A percentile compares a stretch with the other conserved stretches of the same genome.
Evolutionary conservation across 1,140 invertebrate genomes (phyloP).

Genomic region (Mizuhopecten yessoensis): DNA sequence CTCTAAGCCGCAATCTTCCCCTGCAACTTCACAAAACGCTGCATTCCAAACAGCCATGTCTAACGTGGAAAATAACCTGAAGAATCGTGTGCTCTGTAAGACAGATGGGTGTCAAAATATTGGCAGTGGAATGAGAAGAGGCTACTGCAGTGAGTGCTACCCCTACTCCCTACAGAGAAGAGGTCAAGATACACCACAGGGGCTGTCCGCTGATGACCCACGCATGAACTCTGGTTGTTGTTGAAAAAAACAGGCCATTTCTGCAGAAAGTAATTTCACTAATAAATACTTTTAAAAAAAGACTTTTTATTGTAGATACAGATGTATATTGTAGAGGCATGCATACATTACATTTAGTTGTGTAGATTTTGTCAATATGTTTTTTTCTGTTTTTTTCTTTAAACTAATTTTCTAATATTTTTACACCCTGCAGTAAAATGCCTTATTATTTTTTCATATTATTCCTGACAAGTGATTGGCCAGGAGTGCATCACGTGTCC

Average conservation of each 20-base stretch:
- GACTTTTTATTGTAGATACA: too few relatives aligned
- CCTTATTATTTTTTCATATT: too few relatives aligned
- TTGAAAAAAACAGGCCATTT: not conserved
- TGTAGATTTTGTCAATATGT: too few relatives aligned
- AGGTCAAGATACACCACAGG: not conserved
- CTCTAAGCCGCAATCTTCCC: not conserved
- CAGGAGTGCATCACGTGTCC: too few relatives aligned
- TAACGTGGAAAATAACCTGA: conserved; percentile 56
- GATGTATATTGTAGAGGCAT: too few relatives aligned
- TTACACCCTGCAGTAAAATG: too few relatives aligned
- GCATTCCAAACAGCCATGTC: conserved; percentile 49
- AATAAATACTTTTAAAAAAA: too few relatives aligned
- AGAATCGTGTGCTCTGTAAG: conserved; percentile 50
- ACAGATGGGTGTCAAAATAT: conserved; percentile 51
- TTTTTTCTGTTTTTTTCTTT: too few relatives aligned
- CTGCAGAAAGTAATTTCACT: too few relatives aligned
- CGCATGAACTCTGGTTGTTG: conserved; percentile 6
- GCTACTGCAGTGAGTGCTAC: conserved; percentile 63
- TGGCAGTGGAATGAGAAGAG: conserved; percentile 53
- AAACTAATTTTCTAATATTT: too few relatives aligned
- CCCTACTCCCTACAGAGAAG: not conserved
- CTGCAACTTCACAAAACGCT: not conserved
- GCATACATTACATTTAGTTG: too few relatives aligned
- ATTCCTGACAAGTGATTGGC: too few relatives aligned
- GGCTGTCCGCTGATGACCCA: not conserved